These are phyloP conservation scores for Pseudeuparius sepicola DNA, from an alignment of 2,888 invertebrate genomes.

Conservation along the genomic window DNA sequence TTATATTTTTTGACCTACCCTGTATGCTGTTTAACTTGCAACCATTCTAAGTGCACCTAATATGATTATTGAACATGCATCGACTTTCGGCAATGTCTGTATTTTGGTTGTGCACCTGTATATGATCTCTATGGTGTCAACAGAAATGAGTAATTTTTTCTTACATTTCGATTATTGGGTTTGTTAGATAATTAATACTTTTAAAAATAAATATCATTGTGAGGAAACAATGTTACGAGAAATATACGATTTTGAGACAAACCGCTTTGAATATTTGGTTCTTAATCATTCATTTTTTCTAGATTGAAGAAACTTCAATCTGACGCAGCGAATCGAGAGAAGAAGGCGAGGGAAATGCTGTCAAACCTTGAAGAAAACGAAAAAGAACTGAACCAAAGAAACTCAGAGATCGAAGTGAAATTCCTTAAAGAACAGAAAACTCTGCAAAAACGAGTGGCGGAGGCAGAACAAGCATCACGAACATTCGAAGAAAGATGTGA, in stretches of 20 bases:
- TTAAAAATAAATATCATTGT: too few species aligned
- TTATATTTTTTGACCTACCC: too few species aligned
- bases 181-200: too few species aligned
- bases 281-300: conserved; percentile 16
- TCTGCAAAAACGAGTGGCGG: conserved; percentile 42
- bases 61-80: too few species aligned
- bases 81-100: too few species aligned
- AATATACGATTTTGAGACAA: neutral
- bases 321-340: conserved; percentile 61
- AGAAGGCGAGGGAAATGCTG: conserved; percentile 68
- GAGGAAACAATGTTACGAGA: too few species aligned
- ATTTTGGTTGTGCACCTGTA: too few species aligned
- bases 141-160: too few species aligned
- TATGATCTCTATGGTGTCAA: too few species aligned
- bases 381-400: conserved; percentile 59
- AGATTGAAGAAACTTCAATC: conserved; percentile 59
- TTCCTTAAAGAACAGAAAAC: conserved; percentile 50
- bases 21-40: too few species aligned
- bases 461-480: conserved; percentile 57
- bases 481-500: conserved; percentile 58
- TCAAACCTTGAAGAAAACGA: conserved; percentile 67
- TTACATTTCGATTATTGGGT: too few species aligned
- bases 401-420: conserved; percentile 63
- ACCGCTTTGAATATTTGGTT: conserved; percentile 6
- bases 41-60: too few species aligned